Percentiles rank a stretch among this genome's conserved stretches.
phyloP scores from a whole-genome alignment of 2,888 invertebrate species.

The Epistrophella euchroma region DNA sequence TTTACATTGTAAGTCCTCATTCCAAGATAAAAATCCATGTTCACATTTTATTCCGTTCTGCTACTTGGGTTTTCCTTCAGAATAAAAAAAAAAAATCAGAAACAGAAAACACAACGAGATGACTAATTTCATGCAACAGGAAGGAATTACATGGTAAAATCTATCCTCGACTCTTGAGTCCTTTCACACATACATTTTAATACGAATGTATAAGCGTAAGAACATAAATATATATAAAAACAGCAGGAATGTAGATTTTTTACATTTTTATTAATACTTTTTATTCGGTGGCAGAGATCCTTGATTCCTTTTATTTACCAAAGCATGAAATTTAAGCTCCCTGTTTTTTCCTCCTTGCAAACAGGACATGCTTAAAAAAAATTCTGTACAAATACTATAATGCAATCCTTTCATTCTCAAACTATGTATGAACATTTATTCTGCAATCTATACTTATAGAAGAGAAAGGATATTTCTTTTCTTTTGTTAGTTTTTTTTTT shows the following conservation, averaged over 20 bases:
- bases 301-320: slow-evolving; percentile 59
- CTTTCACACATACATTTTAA: slow-evolving; percentile 15
- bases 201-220: not conserved
- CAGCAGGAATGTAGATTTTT: slow-evolving; percentile 49
- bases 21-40: slow-evolving; percentile 15
- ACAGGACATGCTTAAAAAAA: slow-evolving; percentile 8
- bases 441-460: not conserved
- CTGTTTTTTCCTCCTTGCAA: not conserved
- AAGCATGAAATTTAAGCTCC: slow-evolving; percentile 72
- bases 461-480: slow-evolving; percentile 39
- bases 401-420: slow-evolving; percentile 55
- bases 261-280: slow-evolving; percentile 43
- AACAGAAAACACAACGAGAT: slow-evolving; percentile 26
- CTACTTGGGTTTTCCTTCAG: slow-evolving; percentile 29
- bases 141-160: slow-evolving; percentile 62
- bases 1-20: slow-evolving; percentile 13
- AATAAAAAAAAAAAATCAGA: slow-evolving; percentile 6
- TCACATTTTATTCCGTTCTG: slow-evolving; percentile 38
- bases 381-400: not conserved
- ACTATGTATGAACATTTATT: not conserved
- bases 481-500: slow-evolving; percentile 57
- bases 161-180: slow-evolving; percentile 37
- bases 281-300: slow-evolving; percentile 48
- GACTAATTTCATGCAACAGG: slow-evolving; percentile 76
- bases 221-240: not conserved